These are phyloP conservation scores for Labroides dimidiatus DNA, from an alignment of 2,797 vertebrate species.

Conservation along the genomic window DNA sequence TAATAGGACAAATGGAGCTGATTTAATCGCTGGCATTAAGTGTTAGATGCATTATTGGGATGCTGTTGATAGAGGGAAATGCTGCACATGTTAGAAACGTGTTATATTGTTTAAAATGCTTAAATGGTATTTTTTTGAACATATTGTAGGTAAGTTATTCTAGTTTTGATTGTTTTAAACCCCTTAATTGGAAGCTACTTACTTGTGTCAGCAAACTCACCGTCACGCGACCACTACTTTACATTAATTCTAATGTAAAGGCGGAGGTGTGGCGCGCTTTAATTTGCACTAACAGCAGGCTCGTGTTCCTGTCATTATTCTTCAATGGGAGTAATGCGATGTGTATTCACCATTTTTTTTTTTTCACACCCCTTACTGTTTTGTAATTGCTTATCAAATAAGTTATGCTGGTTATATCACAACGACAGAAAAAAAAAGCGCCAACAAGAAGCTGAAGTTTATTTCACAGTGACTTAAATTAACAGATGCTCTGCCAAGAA, in stretches of 20 bases:
- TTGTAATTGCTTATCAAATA: slow-evolving; percentile 30
- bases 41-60: background rate
- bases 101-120: background rate
- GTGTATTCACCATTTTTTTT: background rate
- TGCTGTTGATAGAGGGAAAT: background rate
- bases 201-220: background rate
- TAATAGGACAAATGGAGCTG: background rate
- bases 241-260: background rate
- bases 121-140: too few relatives aligned
- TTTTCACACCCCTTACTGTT: background rate
- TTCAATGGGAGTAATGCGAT: background rate
- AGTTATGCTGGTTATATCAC: background rate
- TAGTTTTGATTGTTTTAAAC: too few relatives aligned
- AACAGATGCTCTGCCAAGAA: too few relatives aligned
- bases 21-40: background rate
- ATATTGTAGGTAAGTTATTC: too few relatives aligned
- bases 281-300: fast-evolving
- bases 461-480: background rate
- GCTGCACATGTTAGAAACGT: background rate
- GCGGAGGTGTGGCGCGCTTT: background rate
- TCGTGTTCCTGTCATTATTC: background rate
- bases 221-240: background rate
- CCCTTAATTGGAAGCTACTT: slow-evolving; percentile 1
- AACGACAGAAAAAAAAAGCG: background rate
- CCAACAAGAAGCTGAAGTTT: too few relatives aligned